A percentile compares a stretch with the other conserved stretches of the same genome.
Evolutionary conservation across 2,797 vertebrate species (phyloP).

Genomic region (Pipistrellus nathusii): DNA sequence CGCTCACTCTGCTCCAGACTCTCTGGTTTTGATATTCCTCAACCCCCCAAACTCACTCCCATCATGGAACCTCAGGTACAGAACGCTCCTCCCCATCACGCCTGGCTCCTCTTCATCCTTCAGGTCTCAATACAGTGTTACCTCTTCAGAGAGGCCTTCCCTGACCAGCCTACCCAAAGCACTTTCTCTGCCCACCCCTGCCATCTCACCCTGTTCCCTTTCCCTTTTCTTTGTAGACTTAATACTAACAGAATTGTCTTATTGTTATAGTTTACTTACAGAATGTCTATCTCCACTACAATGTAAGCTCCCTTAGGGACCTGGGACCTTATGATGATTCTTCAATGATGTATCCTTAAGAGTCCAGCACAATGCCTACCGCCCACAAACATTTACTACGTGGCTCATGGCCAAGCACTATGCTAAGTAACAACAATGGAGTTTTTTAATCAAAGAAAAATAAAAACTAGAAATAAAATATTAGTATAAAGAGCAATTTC

Average conservation of each 20-base stretch:
- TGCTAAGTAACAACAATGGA: neutral
- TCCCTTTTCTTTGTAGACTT: neutral
- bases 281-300: neutral
- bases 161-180: neutral
- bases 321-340: neutral
- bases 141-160: neutral
- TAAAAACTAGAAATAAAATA: conserved; percentile 44
- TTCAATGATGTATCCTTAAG: neutral
- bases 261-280: neutral
- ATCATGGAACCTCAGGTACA: neutral
- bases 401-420: neutral
- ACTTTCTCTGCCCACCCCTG: neutral
- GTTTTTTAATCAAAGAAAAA: conserved; percentile 50
- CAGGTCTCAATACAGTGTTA: neutral
- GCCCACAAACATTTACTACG: conserved; percentile 43
- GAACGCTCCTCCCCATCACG: neutral
- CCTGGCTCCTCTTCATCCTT: neutral
- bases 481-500: conserved; percentile 3
- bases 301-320: neutral
- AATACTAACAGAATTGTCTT: neutral
- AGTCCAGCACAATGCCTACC: neutral
- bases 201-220: neutral
- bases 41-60: neutral
- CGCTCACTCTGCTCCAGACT: neutral
- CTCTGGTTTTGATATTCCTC: neutral